Percentiles rank a stretch among this genome's conserved stretches.
These are phyloP conservation scores for Noturus placidus DNA, from an alignment of 2,113 vertebrate species.

Conservation along the genomic window DNA sequence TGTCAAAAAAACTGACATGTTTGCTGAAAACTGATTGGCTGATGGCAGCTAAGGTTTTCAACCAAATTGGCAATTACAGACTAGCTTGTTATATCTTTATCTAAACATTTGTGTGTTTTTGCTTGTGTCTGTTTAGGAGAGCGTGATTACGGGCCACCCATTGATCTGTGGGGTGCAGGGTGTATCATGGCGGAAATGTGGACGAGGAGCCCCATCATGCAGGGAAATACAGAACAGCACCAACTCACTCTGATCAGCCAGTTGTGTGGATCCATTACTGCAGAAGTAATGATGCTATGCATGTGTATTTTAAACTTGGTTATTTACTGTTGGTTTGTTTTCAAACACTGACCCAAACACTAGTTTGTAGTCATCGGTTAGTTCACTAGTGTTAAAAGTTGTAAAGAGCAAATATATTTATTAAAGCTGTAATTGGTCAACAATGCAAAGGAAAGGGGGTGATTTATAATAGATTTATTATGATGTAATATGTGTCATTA, in stretches of 20 bases:
- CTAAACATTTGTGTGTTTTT: neutral
- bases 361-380: neutral
- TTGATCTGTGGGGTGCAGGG: conserved; percentile 95
- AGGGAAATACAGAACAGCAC: conserved; percentile 97
- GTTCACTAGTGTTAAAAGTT: neutral
- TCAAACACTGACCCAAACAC: neutral
- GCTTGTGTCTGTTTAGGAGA: conserved; percentile 75
- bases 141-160: conserved; percentile 95
- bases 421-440: neutral
- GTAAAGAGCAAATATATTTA: neutral
- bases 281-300: conserved; percentile 74
- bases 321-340: neutral
- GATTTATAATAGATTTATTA: neutral
- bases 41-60: neutral
- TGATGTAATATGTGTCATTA: neutral
- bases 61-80: too few species aligned
- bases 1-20: neutral
- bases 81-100: too few species aligned
- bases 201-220: conserved; percentile 99
- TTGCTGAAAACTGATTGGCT: neutral
- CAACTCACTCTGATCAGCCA: conserved; percentile 98
- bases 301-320: neutral
- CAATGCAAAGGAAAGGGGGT: neutral
- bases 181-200: conserved; percentile 99
- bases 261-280: conserved; percentile 93